A percentile compares a stretch with the other conserved stretches of the same genome.
phyloP scores from a whole-genome alignment of 1,140 invertebrate genomes.

The Diprion similis region DNA sequence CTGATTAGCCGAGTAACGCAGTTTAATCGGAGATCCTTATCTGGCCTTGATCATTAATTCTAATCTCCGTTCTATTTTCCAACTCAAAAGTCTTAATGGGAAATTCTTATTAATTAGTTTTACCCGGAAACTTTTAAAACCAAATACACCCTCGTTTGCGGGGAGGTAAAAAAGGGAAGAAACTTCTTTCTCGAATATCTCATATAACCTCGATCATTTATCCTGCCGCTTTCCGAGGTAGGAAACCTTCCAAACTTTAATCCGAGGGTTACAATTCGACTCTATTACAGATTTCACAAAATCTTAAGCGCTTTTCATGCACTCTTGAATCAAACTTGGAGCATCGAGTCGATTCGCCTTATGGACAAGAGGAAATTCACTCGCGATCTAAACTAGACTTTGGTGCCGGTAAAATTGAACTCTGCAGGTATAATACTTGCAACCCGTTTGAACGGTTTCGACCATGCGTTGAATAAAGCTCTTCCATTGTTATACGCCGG shows the following conservation, averaged over 20 bases:
- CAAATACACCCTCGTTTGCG: not conserved
- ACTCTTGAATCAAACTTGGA: not conserved
- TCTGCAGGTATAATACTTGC: not conserved
- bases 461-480: slow-evolving; percentile 1
- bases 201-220: too few relatives aligned
- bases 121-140: not conserved
- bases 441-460: not conserved
- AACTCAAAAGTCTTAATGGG: not conserved
- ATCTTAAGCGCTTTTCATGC: too few relatives aligned
- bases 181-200: too few relatives aligned
- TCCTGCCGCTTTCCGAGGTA: too few relatives aligned
- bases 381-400: too few relatives aligned
- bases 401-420: too few relatives aligned
- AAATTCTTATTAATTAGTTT: slow-evolving; percentile 1
- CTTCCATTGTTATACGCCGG: not conserved
- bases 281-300: too few relatives aligned
- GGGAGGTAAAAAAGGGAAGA: too few relatives aligned
- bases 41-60: not conserved
- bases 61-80: not conserved
- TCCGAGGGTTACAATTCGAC: too few relatives aligned
- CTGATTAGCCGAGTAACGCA: not conserved
- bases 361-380: too few relatives aligned
- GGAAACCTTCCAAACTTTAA: too few relatives aligned
- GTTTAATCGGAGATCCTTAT: not conserved
- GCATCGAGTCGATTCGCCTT: too few relatives aligned